phyloP scores from a whole-genome alignment of 2,888 invertebrate genomes.

The Cryptus armator region DNA sequence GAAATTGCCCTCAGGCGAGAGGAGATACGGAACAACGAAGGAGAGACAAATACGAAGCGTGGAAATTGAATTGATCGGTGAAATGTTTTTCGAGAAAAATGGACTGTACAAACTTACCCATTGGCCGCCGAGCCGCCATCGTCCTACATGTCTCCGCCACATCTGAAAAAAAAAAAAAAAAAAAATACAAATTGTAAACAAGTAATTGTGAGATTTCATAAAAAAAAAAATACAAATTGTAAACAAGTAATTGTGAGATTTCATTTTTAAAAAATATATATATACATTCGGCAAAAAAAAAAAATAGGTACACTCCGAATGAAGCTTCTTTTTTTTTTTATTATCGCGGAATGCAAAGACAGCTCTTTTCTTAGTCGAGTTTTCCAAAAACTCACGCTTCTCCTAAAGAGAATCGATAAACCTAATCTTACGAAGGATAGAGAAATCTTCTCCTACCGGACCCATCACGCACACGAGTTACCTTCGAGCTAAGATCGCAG shows the following conservation, averaged over 20 bases:
- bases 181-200: conserved; percentile 26
- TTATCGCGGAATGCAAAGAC: conserved; percentile 36
- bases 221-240: conserved; percentile 15
- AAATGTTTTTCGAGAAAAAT: conserved; percentile 17
- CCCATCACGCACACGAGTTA: background rate
- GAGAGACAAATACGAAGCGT: conserved; percentile 22
- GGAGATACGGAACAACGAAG: conserved; percentile 8
- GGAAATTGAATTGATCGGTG: conserved; percentile 52
- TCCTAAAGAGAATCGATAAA: conserved; percentile 54
- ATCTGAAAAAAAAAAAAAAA: conserved; percentile 74
- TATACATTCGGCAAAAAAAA: background rate
- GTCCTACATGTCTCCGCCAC: conserved; percentile 65
- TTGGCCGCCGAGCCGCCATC: conserved; percentile 77
- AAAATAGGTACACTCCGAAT: background rate
- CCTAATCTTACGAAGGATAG: conserved; percentile 48
- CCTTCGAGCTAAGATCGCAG: conserved; percentile 41
- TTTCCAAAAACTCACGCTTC: conserved; percentile 46
- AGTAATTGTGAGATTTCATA: conserved; percentile 4
- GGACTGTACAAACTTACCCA: conserved; percentile 77
- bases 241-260: conserved; percentile 15
- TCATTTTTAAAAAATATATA: background rate
- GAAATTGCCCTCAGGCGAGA: conserved; percentile 36
- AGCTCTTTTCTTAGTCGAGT: conserved; percentile 1
- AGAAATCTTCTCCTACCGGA: conserved; percentile 49
- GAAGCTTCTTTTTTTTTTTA: conserved; percentile 4